Evolutionary conservation across 2,888 invertebrate genomes (phyloP), one percentile per base, ranked within the genome.

Genomic region (Orthosia incerta): DNA sequence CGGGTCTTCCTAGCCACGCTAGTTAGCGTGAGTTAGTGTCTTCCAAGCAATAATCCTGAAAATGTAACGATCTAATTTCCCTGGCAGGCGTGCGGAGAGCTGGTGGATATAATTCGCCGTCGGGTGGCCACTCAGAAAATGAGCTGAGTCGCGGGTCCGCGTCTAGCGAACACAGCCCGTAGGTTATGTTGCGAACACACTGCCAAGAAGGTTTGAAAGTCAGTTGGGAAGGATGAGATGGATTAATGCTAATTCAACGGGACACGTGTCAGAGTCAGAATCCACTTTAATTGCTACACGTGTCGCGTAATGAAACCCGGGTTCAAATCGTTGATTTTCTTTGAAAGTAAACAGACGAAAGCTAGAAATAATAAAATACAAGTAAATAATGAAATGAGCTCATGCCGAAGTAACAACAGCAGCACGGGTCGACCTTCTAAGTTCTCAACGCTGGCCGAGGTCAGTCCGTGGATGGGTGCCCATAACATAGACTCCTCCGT

Each of bases 121-220:
- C 90, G 93, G 91, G 86, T 88, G 88, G 90, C 90, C 90, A 91
- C 92, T 92, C 91, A 89, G 90, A 90, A 91, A 93, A 90, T 90
- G 90, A 92, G 92, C 94, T 91, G 93, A 92, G 85, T 91, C 89
- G 93, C 89, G 88, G 89, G 88, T 88, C 86, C 87, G 87, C 74
- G 84, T 89, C 88, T 89, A 90, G 86, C 79, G 89, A 84, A 82
- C 80, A 84, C 79, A 80, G 70, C 84, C 83, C 74, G 79, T 64
- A 84, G 79, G 85, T 84, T 84, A 83, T 71, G 50, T 51, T 51
- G 18, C n/a, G 11, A 3, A 87, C 87, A 86, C 79, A 90, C 87
- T 15, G 87, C 4, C 9, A 0, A 12, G 7, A 15, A 39, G 23
- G 12, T 20, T 50, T 60, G 15, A 9, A 51, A 48, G 12, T 51